Evolutionary conservation across 1,140 invertebrate species (phyloP).

Genomic region (Platyscapa corneri): DNA sequence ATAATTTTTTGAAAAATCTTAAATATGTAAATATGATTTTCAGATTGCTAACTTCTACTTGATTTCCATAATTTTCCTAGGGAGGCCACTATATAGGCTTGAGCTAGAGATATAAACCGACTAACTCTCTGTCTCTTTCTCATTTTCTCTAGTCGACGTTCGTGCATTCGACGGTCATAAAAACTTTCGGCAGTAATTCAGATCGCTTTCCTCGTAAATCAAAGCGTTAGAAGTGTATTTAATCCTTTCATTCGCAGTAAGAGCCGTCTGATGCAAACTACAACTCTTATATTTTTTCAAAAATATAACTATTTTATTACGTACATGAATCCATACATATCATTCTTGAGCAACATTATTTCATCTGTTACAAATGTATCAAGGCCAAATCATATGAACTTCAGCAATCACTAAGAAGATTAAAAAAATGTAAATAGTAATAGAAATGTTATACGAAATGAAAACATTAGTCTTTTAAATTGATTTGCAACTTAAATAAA

Average conservation of each 20-base stretch:
- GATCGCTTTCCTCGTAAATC: conserved; percentile 60
- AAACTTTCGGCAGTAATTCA: conserved; percentile 64
- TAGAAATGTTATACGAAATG: not conserved
- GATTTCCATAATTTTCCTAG: conserved; percentile 64
- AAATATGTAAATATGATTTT: conserved; percentile 47
- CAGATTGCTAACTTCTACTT: conserved; percentile 51
- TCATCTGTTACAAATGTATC: not conserved
- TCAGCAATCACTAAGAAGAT: not conserved
- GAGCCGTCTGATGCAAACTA: conserved; percentile 27
- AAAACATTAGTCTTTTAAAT: not conserved
- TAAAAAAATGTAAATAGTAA: not conserved
- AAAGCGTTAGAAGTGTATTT: conserved; percentile 59
- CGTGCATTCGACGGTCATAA: conserved; percentile 57
- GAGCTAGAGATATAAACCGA: conserved; percentile 57
- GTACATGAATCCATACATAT: not conserved
- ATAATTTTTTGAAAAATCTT: conserved; percentile 23
- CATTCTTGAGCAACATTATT: not conserved
- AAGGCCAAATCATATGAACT: not conserved
- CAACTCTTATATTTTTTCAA: conserved; percentile 35
- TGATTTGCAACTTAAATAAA: too few species aligned
- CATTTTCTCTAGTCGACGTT: conserved; percentile 58
- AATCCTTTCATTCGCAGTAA: conserved; percentile 58
- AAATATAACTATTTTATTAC: conserved; percentile 42
- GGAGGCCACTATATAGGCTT: conserved; percentile 56
- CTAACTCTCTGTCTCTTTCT: conserved; percentile 22